A percentile compares a stretch with the other conserved stretches of the same genome.
These are phyloP conservation scores for Meriones psammophilus DNA, from an alignment of 2,797 vertebrate species.

Conservation along the genomic window DNA sequence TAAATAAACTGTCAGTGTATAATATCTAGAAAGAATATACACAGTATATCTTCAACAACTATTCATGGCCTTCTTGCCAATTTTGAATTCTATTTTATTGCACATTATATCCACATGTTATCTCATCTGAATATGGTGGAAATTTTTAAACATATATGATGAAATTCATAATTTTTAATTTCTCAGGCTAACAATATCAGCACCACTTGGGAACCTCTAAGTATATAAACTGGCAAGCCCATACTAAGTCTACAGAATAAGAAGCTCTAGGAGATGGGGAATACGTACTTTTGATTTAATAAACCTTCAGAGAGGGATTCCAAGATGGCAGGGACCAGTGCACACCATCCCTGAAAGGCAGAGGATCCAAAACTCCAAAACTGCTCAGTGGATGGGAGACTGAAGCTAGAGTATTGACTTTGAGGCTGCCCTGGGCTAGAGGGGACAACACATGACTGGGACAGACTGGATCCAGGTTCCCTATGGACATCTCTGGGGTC, in stretches of 20 bases:
- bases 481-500: no score
- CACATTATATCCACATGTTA: neutral
- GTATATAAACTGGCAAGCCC: neutral
- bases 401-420: no score
- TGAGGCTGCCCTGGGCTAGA: no score
- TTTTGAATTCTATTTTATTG: constrained; percentile 21
- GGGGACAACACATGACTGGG: no score
- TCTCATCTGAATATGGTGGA: neutral
- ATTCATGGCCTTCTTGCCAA: neutral
- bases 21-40: neutral
- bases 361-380: no score
- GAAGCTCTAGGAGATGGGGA: neutral
- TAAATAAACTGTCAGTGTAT: constrained; percentile 35
- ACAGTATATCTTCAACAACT: neutral
- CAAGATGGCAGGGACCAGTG: no score
- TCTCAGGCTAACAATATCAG: neutral
- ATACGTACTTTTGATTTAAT: constrained; percentile 39
- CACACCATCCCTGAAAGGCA: no score
- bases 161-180: constrained; percentile 8
- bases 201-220: neutral
- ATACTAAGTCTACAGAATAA: neutral
- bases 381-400: no score
- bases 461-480: no score
- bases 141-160: neutral
- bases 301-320: neutral